Conservation (phyloP, 30 jellyfish, hydroid and myxozoan species). For the Hydra vulgaris region DNA sequence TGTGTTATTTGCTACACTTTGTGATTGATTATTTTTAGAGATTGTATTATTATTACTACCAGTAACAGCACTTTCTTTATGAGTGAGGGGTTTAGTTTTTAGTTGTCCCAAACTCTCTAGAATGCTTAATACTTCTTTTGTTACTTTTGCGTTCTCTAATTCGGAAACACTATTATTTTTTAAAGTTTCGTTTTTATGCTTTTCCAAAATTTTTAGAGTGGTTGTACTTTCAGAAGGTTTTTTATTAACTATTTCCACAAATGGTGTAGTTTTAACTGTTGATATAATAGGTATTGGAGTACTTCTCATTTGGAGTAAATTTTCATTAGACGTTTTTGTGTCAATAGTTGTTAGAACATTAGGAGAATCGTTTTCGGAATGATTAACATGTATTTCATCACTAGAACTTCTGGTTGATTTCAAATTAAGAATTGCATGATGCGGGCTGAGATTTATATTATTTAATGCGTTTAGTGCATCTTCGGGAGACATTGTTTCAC, state of each 20-base stretch:
- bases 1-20: not conserved
- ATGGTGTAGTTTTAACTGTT: not conserved
- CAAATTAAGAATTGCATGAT: not conserved
- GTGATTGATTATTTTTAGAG: not conserved
- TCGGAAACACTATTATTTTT: not conserved
- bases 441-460: not conserved
- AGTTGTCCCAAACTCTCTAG: constrained; percentile 25
- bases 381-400: not conserved
- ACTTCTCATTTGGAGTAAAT: not conserved
- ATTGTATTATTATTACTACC: too few relatives aligned
- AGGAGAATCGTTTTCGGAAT: not conserved
- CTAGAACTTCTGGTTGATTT: not conserved
- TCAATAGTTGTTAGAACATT: not conserved
- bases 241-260: too few relatives aligned
- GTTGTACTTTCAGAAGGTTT: not conserved
- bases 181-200: not conserved
- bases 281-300: not conserved
- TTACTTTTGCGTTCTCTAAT: constrained; percentile 20
- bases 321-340: not conserved
- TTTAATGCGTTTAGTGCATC: constrained; percentile 21
- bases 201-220: not conserved
- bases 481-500: constrained; percentile 13
- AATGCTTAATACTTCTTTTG: constrained; percentile 19
- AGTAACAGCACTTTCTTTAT: not conserved
- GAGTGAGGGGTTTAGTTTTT: not conserved